phyloP scores from a whole-genome alignment of 2,797 vertebrate genomes.

The Diceros bicornis region DNA sequence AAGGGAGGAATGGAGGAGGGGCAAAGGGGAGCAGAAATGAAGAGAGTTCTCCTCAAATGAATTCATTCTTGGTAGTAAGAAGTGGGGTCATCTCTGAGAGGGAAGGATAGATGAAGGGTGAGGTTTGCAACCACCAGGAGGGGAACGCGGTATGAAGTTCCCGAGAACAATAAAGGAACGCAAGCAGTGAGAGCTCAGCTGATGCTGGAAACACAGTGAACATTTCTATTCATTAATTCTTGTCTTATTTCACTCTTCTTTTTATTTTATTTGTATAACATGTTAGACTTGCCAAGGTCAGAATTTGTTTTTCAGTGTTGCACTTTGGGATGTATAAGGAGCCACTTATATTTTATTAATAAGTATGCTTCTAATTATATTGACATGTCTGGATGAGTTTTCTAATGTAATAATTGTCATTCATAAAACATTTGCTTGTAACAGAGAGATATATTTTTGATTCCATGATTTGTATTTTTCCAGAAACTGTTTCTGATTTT shows the following conservation, averaged over 20 bases:
- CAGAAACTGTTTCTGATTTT: background rate
- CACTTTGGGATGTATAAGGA: background rate
- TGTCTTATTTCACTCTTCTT: background rate
- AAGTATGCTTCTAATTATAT: background rate
- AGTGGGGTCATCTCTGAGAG: background rate
- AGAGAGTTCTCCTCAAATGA: too few species aligned
- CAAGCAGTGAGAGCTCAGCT: background rate
- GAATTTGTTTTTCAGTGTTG: background rate
- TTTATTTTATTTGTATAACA: background rate
- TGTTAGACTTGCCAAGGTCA: background rate
- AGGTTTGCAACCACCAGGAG: too few species aligned
- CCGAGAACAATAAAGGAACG: accelerated
- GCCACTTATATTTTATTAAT: background rate
- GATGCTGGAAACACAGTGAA: background rate
- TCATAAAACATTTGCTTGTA: conserved; percentile 35
- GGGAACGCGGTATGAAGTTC: too few species aligned
- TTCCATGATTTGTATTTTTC: background rate
- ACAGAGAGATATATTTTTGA: background rate
- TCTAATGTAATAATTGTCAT: background rate
- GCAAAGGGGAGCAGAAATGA: accelerated
- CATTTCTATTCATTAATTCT: accelerated
- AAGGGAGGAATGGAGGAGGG: background rate
- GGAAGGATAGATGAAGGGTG: background rate
- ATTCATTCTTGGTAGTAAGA: background rate
- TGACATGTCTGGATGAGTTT: background rate